Percentiles rank a stretch among this genome's conserved stretches.
Conservation (phyloP, 2,113 vertebrate species). For the Ictidomys tridecemlineatus region DNA sequence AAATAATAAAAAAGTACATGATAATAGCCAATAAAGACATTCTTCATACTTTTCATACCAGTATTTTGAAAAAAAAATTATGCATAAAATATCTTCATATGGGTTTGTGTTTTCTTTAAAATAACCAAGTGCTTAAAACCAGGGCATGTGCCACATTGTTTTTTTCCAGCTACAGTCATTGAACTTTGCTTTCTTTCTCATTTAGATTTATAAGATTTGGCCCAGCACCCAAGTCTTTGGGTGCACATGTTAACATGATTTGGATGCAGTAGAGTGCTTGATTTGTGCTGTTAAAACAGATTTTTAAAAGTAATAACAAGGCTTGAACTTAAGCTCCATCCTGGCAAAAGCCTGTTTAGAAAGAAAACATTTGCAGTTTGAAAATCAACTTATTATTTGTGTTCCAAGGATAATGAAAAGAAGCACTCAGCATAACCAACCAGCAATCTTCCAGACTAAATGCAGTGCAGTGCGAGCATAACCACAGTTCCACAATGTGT, state of each 20-base stretch:
- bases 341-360: constrained; percentile 68
- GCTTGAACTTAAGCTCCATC: constrained; percentile 72
- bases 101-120: constrained; percentile 38
- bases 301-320: constrained; percentile 76
- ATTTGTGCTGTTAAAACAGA: constrained; percentile 72
- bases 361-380: constrained; percentile 68
- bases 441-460: constrained; percentile 33
- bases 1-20: not conserved
- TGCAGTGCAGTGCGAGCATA: constrained; percentile 4
- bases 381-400: constrained; percentile 79
- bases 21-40: constrained; percentile 21
- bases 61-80: constrained; percentile 40
- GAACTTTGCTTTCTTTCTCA: constrained; percentile 55
- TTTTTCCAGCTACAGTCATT: not conserved
- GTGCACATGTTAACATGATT: constrained; percentile 53
- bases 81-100: not conserved
- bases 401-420: constrained; percentile 75
- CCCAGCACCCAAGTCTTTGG: not conserved
- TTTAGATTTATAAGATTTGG: constrained; percentile 64
- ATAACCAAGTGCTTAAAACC: constrained; percentile 37
- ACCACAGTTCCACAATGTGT: not conserved
- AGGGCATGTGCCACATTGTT: not conserved
- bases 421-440: constrained; percentile 65
- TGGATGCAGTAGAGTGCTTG: constrained; percentile 59
- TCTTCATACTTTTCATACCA: constrained; percentile 22